Evolutionary conservation across 2,113 vertebrate genomes (phyloP).

Genomic region (Seriola rivoliana): DNA sequence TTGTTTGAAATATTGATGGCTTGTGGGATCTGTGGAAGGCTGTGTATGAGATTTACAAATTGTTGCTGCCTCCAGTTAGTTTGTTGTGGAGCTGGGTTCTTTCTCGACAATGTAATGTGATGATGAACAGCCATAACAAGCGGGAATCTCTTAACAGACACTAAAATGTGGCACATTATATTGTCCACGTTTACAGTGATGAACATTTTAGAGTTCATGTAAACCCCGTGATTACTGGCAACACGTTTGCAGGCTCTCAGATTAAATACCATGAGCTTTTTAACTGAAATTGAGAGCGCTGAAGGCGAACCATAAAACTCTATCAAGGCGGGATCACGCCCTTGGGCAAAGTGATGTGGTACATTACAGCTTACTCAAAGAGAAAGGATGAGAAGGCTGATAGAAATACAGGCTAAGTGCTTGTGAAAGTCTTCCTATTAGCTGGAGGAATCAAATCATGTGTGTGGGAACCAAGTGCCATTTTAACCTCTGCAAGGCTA

Average conservation of each 20-base stretch:
- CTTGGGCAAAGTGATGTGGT: conserved; percentile 62
- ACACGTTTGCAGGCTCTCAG: conserved; percentile 25
- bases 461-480: conserved; percentile 61
- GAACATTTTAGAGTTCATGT: neutral
- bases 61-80: conserved; percentile 8
- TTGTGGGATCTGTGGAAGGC: conserved; percentile 37
- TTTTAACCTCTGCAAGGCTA: conserved; percentile 62
- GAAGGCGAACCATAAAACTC: conserved; percentile 45
- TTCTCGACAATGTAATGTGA: neutral
- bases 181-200: neutral
- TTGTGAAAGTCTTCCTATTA: conserved; percentile 62
- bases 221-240: conserved; percentile 16
- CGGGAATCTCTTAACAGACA: neutral
- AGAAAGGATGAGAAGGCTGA: conserved; percentile 42
- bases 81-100: conserved; percentile 5
- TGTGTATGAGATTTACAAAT: conserved; percentile 43
- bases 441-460: conserved; percentile 61
- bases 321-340: conserved; percentile 61
- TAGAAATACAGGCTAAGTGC: conserved; percentile 66
- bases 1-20: conserved; percentile 56
- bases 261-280: conserved; percentile 35
- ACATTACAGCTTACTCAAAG: conserved; percentile 58
- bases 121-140: neutral
- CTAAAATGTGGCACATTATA: neutral
- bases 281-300: conserved; percentile 44